These are phyloP conservation scores for Psilopogon haemacephalus DNA, from an alignment of 2,113 vertebrate species.

Conservation along the genomic window DNA sequence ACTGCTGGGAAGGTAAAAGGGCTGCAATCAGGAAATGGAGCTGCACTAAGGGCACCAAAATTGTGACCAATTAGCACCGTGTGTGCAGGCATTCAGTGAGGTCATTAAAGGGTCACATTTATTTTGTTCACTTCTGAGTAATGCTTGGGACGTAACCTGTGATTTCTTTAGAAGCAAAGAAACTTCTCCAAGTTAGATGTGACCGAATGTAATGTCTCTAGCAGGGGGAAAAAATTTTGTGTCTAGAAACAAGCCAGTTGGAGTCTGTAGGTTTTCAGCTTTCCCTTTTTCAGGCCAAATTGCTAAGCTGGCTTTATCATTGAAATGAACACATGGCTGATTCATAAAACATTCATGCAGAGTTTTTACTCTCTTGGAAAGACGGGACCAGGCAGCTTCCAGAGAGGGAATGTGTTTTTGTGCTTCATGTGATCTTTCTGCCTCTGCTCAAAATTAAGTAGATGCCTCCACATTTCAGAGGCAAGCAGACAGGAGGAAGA, in stretches of 20 bases:
- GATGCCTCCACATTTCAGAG: background rate
- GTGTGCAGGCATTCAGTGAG: background rate
- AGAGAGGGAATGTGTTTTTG: constrained; percentile 45
- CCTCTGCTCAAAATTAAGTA: background rate
- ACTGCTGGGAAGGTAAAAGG: constrained; percentile 40
- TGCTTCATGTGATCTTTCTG: constrained; percentile 16
- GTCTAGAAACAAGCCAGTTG: constrained; percentile 7
- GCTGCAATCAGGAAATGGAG: constrained; percentile 38
- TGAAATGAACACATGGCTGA: constrained; percentile 45
- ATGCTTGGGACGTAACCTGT: background rate
- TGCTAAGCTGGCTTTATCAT: constrained; percentile 40
- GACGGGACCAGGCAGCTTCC: constrained; percentile 20
- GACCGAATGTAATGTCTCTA: background rate
- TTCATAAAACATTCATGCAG: constrained; percentile 50
- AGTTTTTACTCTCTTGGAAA: constrained; percentile 38
- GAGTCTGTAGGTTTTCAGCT: constrained; percentile 16
- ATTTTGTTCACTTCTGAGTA: background rate
- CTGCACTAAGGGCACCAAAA: background rate
- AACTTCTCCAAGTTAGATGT: background rate
- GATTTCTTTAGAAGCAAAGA: constrained; percentile 21
- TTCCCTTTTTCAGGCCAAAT: constrained; percentile 19
- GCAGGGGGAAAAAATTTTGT: background rate
- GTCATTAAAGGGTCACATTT: background rate
- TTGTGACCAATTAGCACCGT: background rate
- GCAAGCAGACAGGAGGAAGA: background rate